These are phyloP conservation scores for Dermolepida albohirtum DNA, from an alignment of 2,888 invertebrate genomes.

Conservation along the genomic window DNA sequence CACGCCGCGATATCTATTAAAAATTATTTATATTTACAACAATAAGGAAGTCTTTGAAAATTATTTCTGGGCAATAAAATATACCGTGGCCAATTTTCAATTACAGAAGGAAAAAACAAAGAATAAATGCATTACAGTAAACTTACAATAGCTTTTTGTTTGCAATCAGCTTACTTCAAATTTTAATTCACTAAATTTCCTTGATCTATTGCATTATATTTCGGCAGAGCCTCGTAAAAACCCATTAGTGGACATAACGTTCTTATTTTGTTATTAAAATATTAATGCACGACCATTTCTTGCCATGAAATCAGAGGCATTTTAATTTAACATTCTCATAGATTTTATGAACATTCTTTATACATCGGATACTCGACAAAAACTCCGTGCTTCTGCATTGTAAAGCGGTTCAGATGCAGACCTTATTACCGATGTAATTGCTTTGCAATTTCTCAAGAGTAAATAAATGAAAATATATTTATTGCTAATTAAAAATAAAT, in stretches of 20 bases:
- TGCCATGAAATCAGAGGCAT: constrained; percentile 9
- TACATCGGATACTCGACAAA: neutral
- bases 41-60: no score
- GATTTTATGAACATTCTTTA: neutral
- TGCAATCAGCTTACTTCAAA: no score
- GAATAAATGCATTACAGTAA: no score
- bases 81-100: no score
- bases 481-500: neutral
- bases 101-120: no score
- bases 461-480: neutral
- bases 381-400: neutral
- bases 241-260: neutral
- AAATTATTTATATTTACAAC: no score
- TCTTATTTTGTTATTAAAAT: constrained; percentile 17
- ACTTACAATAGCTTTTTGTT: no score
- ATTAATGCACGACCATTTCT: constrained; percentile 6
- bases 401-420: constrained; percentile 2
- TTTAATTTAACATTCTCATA: constrained; percentile 19
- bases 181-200: no score
- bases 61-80: no score
- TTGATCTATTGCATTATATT: neutral
- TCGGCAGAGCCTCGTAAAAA: neutral
- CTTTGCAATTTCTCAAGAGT: neutral
- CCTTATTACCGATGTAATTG: neutral
- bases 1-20: no score